Percentiles rank a stretch among this genome's conserved stretches.
phyloP scores from a whole-genome alignment of 2,797 vertebrate genomes.

The Atherinosoma microstoma region DNA sequence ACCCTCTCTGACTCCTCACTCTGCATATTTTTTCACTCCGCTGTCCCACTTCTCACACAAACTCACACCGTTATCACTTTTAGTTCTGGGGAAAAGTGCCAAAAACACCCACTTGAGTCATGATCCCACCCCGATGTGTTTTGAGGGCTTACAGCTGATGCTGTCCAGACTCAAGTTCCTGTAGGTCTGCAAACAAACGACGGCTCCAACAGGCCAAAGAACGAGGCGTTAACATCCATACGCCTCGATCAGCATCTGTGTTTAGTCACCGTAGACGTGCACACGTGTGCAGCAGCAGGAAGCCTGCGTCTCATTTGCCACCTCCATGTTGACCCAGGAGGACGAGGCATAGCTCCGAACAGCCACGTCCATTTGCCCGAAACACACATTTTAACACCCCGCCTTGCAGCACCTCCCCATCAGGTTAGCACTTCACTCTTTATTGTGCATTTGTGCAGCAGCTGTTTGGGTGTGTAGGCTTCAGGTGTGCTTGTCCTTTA shows the following conservation, averaged over 20 bases:
- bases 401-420: conserved; percentile 20
- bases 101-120: background rate
- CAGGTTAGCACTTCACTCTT: conserved; percentile 41
- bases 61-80: background rate
- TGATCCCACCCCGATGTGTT: background rate
- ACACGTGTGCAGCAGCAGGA: conserved; percentile 14
- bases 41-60: conserved; percentile 8
- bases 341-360: conserved; percentile 20
- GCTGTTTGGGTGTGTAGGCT: conserved; percentile 30
- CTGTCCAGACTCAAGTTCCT: background rate
- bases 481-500: conserved; percentile 38
- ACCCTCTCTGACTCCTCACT: conserved; percentile 51
- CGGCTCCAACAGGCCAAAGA: conserved; percentile 19
- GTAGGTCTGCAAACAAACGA: conserved; percentile 22
- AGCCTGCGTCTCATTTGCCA: conserved; percentile 63
- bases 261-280: conserved; percentile 21
- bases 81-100: background rate
- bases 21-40: conserved; percentile 32
- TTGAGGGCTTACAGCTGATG: background rate
- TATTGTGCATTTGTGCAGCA: conserved; percentile 54
- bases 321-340: conserved; percentile 68
- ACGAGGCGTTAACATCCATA: conserved; percentile 39
- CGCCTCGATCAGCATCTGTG: conserved; percentile 40
- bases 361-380: conserved; percentile 56
- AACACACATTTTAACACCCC: conserved; percentile 34